These are phyloP conservation scores for Anolis apletophallus DNA, from an alignment of 2,797 vertebrate species.

Conservation along the genomic window DNA sequence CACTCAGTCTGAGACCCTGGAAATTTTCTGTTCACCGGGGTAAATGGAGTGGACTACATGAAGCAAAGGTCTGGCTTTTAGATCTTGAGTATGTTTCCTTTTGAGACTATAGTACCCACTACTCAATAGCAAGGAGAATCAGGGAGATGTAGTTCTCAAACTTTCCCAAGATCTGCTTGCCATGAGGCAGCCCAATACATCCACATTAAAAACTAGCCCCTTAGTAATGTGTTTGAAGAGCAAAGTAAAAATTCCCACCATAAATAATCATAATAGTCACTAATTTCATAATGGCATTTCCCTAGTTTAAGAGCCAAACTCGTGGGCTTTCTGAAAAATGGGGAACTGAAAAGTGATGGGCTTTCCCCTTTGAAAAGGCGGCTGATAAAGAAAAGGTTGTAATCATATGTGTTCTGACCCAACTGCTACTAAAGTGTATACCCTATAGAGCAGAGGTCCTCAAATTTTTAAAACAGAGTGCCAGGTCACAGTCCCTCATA, in stretches of 20 bases:
- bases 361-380: conserved; percentile 42
- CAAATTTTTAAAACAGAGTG: no score
- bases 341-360: conserved; percentile 53
- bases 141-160: no score
- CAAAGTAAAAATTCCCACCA: conserved; percentile 5
- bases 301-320: conserved; percentile 32
- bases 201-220: background rate
- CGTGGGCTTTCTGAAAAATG: conserved; percentile 45
- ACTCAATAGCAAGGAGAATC: no score
- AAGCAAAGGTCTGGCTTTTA: background rate
- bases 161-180: no score
- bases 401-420: background rate
- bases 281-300: conserved; percentile 58
- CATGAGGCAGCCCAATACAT: no score
- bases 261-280: background rate
- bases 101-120: no score
- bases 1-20: background rate
- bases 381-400: background rate
- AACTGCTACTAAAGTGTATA: background rate
- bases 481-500: no score
- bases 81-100: background rate
- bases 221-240: background rate
- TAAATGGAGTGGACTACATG: background rate
- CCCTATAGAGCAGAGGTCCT: no score
- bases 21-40: background rate